Evolutionary conservation across 92 coral and sea anemone genomes (phyloP), one percentile per base, ranked within the genome.

Genomic region (Zoanthus sociatus): DNA sequence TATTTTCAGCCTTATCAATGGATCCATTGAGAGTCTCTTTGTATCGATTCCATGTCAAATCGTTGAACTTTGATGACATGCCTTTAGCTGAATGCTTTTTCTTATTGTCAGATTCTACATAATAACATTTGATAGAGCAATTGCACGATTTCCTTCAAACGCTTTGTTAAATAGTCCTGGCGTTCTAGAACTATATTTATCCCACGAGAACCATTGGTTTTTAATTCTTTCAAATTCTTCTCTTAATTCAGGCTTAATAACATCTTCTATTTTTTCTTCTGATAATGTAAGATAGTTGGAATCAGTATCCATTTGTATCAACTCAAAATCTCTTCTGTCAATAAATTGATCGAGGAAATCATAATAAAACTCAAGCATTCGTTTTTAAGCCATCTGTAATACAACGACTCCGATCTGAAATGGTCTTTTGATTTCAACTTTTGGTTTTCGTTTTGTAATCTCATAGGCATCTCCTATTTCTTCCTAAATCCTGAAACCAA

Each of bases 321-420:
- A n/a, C n/a, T n/a, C n/a, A n/a, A n/a, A n/a, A n/a, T n/a, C n/a
- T n/a, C n/a, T n/a, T n/a, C n/a, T n/a, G n/a, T n/a, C n/a, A n/a
- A n/a, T n/a, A n/a, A n/a, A n/a, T n/a, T 20, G 1, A 10, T 68
- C 37, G 1, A 68, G 42, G 15, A 68, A 68, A 68, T 68, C 15
- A 31, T 44, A 31, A 18, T 77, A 89, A 33, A 88, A 88, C 44
- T 88, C 76, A 21, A 82, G 63, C 76, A 88, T 75, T 0, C 91
- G 33, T 11, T 82, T 61, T 48, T 90, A 87, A 14, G 90, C 92
- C 86, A 87, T 16, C 32, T 90, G 92, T 18, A 66, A 79, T 6
- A 90, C 93, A 6, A 70, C 90, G 15, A 87, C 87, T 15, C 87
- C 68, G 21, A 14, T 3, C 7, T 61, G 68, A 21, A 14, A 61